Conservation (phyloP, 92 coral and sea anemone species). For the Scolanthus callimorphus region DNA sequence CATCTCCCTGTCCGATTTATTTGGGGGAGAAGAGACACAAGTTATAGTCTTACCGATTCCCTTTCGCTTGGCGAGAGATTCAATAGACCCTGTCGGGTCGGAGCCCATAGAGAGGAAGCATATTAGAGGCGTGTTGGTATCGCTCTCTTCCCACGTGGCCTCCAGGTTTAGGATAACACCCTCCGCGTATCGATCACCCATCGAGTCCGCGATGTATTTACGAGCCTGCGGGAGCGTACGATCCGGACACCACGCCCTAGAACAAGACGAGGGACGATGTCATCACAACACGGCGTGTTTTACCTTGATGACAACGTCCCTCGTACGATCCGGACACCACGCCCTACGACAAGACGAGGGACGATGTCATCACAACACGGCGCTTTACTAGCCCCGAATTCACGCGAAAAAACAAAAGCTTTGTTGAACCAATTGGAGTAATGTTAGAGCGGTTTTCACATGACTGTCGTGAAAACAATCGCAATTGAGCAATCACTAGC, state of each 20-base stretch:
- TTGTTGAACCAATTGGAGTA: no score
- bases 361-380: no score
- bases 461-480: no score
- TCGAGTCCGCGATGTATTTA: constrained; percentile 77
- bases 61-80: constrained; percentile 79
- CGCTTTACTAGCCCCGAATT: no score
- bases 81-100: constrained; percentile 89
- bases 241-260: constrained; percentile 90
- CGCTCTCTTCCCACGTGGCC: constrained; percentile 91
- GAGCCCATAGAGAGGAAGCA: constrained; percentile 94
- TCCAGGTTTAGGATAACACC: constrained; percentile 88
- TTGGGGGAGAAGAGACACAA: no score
- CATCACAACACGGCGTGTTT: no score
- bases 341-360: constrained; percentile 55
- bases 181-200: constrained; percentile 88
- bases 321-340: constrained; percentile 94
- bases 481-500: no score
- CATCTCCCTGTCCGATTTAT: no score
- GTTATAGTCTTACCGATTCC: constrained; percentile 53
- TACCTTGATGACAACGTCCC: no score
- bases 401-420: no score
- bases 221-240: constrained; percentile 92
- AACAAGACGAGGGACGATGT: no score
- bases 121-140: constrained; percentile 72
- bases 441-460: no score